Evolutionary conservation across 1,140 invertebrate genomes (phyloP), one percentile per base, ranked within the genome.

Genomic region (Drosophila pseudoananassae): DNA sequence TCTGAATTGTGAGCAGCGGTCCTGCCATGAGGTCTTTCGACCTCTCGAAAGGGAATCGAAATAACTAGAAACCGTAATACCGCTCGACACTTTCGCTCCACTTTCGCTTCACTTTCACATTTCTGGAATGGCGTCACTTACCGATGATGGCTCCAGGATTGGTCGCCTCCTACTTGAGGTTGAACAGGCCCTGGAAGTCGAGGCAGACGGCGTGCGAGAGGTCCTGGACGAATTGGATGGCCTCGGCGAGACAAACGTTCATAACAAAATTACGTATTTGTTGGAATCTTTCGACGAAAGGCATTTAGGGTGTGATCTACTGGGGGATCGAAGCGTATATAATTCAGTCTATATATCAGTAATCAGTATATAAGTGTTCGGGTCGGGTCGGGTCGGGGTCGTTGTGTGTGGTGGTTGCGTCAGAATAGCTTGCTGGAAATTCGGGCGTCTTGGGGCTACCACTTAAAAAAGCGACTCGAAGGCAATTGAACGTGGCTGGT

Each of bases 261-360:
- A 90, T 83, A 81, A 90, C 81, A 90, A 90, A 90, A 77, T 74
- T 81, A 65, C 82, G 64, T 58, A 90, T 76, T 83, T 81, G 82
- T 68, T 78, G 64, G 52, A 90, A 83, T 68, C 76, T 68, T 65
- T 82, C 76, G 66, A 85, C 76, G 81, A 90, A 90, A 75, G 78
- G 85, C 85, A 90, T 90, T 90, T 90, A 81, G 51, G 33, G 56
- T 74, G 71, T 66, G 60, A 78, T 75, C 74, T 69, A 61, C 60
- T 71, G 50, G 49, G 49, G 40, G 27, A 29, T 47, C 45, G 38
- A 55, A 63, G 20, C 25, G 52, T 53, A 51, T 76, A 76, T 76
- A 76, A 66, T 61, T 73, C 58, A 57, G 52, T 50, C 52, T 54
- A 58, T 71, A 84, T 74, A 73, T 64, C 38, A 65, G 75, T 15